These are phyloP conservation scores for Clarias pachynema DNA, from an alignment of 2,797 vertebrate species.

Conservation along the genomic window DNA sequence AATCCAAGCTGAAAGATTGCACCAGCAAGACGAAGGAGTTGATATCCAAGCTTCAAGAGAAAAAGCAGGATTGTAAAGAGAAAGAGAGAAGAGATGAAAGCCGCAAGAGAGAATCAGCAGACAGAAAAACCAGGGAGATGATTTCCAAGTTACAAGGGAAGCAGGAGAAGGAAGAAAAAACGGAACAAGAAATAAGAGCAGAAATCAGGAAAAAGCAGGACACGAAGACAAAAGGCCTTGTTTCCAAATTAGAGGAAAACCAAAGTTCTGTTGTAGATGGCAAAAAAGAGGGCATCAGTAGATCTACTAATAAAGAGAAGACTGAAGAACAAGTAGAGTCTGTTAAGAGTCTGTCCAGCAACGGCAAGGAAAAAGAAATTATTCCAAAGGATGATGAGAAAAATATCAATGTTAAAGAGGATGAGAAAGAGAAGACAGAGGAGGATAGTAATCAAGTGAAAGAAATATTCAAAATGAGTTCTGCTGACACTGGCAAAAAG, in stretches of 20 bases:
- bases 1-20: constrained; percentile 69
- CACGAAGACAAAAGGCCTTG: constrained; percentile 73
- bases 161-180: constrained; percentile 68
- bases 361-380: constrained; percentile 51
- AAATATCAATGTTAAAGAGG: constrained; percentile 40
- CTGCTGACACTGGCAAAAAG: constrained; percentile 52
- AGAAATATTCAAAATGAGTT: constrained; percentile 65
- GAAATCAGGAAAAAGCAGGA: constrained; percentile 63
- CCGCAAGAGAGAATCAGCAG: constrained; percentile 64
- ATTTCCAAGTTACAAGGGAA: constrained; percentile 76
- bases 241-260: constrained; percentile 75
- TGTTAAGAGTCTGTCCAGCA: constrained; percentile 51
- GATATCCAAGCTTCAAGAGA: constrained; percentile 77
- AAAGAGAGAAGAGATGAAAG: constrained; percentile 72
- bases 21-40: constrained; percentile 77
- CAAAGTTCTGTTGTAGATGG: constrained; percentile 71
- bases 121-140: constrained; percentile 76
- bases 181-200: constrained; percentile 78
- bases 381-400: constrained; percentile 14
- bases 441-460: constrained; percentile 11
- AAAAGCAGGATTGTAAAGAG: constrained; percentile 69
- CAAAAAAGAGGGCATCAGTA: constrained; percentile 65
- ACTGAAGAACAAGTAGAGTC: constrained; percentile 56
- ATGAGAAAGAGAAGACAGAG: constrained; percentile 16
- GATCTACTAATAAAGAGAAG: constrained; percentile 63